Percentiles rank a stretch among this genome's conserved stretches.
Conservation (phyloP, 2,888 invertebrate species). For the Pinctada fucata region DNA sequence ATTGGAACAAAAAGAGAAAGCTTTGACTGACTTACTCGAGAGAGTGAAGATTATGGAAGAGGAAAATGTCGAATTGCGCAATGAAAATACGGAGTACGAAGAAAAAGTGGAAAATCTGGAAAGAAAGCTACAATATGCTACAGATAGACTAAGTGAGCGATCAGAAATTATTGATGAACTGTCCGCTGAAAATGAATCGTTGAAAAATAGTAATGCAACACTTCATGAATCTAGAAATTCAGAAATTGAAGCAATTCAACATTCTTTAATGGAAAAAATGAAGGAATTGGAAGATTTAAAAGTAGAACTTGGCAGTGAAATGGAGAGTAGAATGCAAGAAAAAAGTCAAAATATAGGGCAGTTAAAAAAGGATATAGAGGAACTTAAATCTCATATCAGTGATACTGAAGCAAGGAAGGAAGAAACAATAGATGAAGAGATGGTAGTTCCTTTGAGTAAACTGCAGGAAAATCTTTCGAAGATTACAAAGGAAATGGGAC, state of each 20-base stretch:
- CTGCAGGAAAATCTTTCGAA: conserved; percentile 6
- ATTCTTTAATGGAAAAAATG: neutral
- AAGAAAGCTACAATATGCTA: conserved; percentile 37
- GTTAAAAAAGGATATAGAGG: conserved; percentile 13
- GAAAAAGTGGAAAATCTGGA: conserved; percentile 34
- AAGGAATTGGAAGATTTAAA: conserved; percentile 3
- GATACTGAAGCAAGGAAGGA: neutral
- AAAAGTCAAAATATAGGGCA: conserved; percentile 9
- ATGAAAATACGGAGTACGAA: conserved; percentile 33
- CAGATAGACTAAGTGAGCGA: neutral
- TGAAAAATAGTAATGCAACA: neutral
- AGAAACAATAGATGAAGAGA: neutral
- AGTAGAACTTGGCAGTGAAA: conserved; percentile 15
- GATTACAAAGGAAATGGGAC: conserved; percentile 2
- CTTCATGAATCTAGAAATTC: neutral
- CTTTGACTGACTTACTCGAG: neutral
- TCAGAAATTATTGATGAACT: conserved; percentile 1
- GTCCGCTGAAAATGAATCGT: conserved; percentile 7
- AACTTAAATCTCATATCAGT: conserved; percentile 1
- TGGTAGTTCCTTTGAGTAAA: conserved; percentile 10
- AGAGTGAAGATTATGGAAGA: neutral
- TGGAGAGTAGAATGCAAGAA: conserved; percentile 15
- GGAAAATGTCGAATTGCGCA: conserved; percentile 28
- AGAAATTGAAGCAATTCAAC: neutral
- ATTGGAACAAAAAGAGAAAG: neutral